These are phyloP conservation scores for Paracentrotus lividus DNA, from an alignment of 53 echinoderm and acorn worm genomes.

Conservation along the genomic window DNA sequence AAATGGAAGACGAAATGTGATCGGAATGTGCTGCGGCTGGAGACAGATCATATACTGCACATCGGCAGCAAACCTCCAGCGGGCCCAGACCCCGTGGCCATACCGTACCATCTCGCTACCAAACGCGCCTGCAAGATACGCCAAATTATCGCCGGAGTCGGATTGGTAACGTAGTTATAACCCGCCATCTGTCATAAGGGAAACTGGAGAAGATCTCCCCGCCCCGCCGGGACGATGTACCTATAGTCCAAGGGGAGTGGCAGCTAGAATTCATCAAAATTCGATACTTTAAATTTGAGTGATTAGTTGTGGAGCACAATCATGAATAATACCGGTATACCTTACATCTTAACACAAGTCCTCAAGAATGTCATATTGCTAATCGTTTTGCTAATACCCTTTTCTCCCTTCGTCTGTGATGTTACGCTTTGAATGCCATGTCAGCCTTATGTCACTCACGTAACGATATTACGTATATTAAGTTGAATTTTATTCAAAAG, in stretches of 20 bases:
- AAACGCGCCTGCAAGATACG: slow-evolving; percentile 36
- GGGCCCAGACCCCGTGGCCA: slow-evolving; percentile 57
- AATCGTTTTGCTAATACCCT: slow-evolving; percentile 55
- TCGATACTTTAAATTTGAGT: slow-evolving; percentile 75
- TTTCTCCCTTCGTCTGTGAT: neutral
- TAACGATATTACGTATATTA: neutral
- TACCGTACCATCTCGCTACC: slow-evolving; percentile 35
- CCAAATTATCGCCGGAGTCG: slow-evolving; percentile 67
- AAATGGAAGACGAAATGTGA: slow-evolving; percentile 21
- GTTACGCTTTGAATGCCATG: neutral
- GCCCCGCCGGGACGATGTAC: slow-evolving; percentile 55
- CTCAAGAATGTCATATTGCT: slow-evolving; percentile 54
- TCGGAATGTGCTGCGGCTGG: slow-evolving; percentile 16
- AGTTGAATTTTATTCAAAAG: too few relatives aligned
- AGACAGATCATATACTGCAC: neutral
- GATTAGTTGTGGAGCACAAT: slow-evolving; percentile 61
- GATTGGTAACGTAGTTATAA: slow-evolving; percentile 38
- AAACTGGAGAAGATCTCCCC: slow-evolving; percentile 51
- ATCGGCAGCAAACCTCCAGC: slow-evolving; percentile 43
- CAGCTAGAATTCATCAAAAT: slow-evolving; percentile 71
- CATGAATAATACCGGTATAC: slow-evolving; percentile 68
- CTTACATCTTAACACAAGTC: slow-evolving; percentile 29
- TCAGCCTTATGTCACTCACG: neutral
- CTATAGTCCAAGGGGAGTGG: slow-evolving; percentile 50
- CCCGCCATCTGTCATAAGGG: slow-evolving; percentile 65